A percentile compares a stretch with the other conserved stretches of the same genome.
Evolutionary conservation across 2,888 invertebrate genomes (phyloP).

Genomic region (Atrina japonica): DNA sequence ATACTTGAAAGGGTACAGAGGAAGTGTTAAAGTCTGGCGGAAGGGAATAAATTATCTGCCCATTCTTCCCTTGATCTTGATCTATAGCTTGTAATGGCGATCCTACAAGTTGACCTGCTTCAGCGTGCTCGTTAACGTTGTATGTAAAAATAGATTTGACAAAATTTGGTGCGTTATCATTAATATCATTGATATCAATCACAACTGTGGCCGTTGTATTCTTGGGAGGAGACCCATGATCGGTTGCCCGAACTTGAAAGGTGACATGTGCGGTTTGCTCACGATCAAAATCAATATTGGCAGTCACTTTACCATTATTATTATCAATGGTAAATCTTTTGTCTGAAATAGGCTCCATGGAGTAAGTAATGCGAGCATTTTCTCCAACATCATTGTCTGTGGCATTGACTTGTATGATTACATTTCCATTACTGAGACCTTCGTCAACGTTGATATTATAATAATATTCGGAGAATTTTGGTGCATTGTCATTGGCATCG

Average conservation of each 20-base stretch:
- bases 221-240: constrained; percentile 30
- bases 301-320: constrained; percentile 29
- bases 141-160: constrained; percentile 32
- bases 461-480: constrained; percentile 37
- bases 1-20: constrained; percentile 35
- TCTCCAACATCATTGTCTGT: constrained; percentile 35
- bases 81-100: constrained; percentile 37
- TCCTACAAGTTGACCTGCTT: constrained; percentile 28
- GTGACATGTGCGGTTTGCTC: constrained; percentile 34
- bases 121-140: constrained; percentile 31
- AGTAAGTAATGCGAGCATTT: constrained; percentile 35
- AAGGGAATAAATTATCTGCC: constrained; percentile 29
- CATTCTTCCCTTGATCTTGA: constrained; percentile 33
- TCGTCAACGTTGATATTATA: constrained; percentile 32
- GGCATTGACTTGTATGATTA: constrained; percentile 34
- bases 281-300: constrained; percentile 35
- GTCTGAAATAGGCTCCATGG: constrained; percentile 27
- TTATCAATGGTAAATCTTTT: constrained; percentile 30
- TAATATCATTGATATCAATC: constrained; percentile 37
- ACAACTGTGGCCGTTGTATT: constrained; percentile 40
- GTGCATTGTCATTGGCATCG: constrained; percentile 43
- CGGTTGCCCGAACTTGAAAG: constrained; percentile 36
- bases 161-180: constrained; percentile 44
- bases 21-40: constrained; percentile 11
- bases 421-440: constrained; percentile 28